Evolutionary conservation across 2,797 vertebrate genomes (phyloP).

Genomic region (Todus mexicanus): DNA sequence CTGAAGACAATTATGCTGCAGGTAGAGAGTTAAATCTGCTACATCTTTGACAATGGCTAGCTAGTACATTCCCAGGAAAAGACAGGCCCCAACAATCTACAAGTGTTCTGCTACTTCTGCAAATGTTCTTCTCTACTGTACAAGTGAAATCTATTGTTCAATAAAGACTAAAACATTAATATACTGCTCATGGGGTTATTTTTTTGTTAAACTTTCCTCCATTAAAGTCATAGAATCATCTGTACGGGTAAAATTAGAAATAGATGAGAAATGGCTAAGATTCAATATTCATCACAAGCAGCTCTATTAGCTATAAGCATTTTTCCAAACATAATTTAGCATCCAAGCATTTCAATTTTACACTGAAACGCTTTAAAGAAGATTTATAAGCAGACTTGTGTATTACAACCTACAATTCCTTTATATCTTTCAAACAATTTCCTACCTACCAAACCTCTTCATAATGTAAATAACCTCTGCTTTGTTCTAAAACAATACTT

Average conservation of each 20-base stretch:
- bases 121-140: neutral
- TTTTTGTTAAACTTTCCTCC: neutral
- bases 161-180: neutral
- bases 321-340: neutral
- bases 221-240: neutral
- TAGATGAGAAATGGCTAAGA: neutral
- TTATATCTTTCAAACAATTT: neutral
- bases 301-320: neutral
- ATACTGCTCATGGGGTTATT: neutral
- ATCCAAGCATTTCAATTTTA: neutral
- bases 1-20: neutral
- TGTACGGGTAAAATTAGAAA: neutral
- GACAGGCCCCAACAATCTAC: neutral
- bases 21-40: neutral
- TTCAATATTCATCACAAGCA: neutral
- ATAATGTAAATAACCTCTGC: neutral
- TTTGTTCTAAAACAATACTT: neutral
- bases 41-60: neutral
- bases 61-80: neutral
- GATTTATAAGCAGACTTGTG: neutral
- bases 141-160: neutral
- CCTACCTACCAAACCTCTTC: neutral
- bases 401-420: neutral
- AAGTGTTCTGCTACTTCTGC: neutral
- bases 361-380: neutral